Evolutionary conservation across 2,888 invertebrate species (phyloP), one percentile per base, ranked within the genome.

Genomic region (Branchipolynoe longqiensis): DNA sequence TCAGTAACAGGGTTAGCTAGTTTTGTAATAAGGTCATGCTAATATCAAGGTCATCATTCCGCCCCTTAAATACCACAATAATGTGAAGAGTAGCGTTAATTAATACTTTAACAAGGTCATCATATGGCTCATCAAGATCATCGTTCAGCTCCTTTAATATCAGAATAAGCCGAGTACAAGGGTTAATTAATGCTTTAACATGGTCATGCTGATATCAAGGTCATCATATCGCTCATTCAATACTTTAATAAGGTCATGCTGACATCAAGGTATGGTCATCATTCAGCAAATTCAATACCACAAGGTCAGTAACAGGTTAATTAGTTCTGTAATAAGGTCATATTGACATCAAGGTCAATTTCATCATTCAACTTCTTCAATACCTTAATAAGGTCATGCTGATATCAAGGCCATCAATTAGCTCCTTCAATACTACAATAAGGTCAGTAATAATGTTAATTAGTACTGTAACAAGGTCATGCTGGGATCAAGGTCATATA

Each of bases 241-340:
- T 48, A 48, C 18, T 48, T 8, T 48, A 8, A 48, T 48, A 48
- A 48, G 48, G 48, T 48, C 99, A 99, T 91, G 98, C 99, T 93
- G 99, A 99, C 94, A 99, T 99, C 94, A 96, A 99, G n/a, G n/a
- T n/a, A n/a, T n/a, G 94, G 99, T 99, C 92, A 99, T 99, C 94
- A 99, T 99, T 92, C 99, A 99, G 95, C 96, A 99, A 91, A 98
- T 99, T 98, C 99, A 99, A 95, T 99, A 99, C 95, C 99, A 99
- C 94, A 99, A 99, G 97, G 99, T 98, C 14, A 64, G 69, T 99
- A 38, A 99, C n/a, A n/a, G n/a, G n/a, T n/a, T n/a, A n/a, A n/a
- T n/a, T n/a, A n/a, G n/a, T n/a, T n/a, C n/a, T n/a, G n/a, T n/a
- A n/a, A n/a, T n/a, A n/a, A n/a, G 48, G 48, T 48, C 99, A 99